Evolutionary conservation across 2,797 vertebrate genomes (phyloP).

Genomic region (Eulemur coronatus): DNA sequence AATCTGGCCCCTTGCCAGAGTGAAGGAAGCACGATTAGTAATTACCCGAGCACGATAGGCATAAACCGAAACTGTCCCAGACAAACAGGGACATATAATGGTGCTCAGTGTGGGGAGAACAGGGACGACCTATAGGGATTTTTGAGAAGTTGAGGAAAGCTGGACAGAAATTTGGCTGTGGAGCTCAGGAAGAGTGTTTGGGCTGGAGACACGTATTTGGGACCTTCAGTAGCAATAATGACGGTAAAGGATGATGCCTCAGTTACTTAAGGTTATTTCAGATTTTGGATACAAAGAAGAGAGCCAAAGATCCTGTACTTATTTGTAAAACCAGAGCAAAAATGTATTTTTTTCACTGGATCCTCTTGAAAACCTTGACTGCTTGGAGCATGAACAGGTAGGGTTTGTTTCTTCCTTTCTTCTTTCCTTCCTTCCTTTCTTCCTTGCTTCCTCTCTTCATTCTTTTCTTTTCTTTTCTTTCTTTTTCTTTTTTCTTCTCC

Average conservation of each 20-base stretch:
- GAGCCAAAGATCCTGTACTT: not conserved
- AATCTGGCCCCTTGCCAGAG: not conserved
- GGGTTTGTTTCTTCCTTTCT: fast-evolving
- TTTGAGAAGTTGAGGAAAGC: not conserved
- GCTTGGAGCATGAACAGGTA: not conserved
- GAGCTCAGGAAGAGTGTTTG: not conserved
- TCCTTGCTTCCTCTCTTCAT: too few relatives aligned
- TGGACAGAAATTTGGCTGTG: not conserved
- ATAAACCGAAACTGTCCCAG: not conserved
- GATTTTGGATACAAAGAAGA: not conserved
- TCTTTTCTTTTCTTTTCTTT: fast-evolving
- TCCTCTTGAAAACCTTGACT: not conserved
- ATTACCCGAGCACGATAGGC: not conserved
- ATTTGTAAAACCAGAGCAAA: not conserved
- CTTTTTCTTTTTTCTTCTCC: not conserved
- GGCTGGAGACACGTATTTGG: not conserved
- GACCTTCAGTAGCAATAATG: not conserved
- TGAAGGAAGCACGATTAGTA: not conserved
- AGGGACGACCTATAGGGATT: not conserved
- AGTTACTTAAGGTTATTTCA: not conserved
- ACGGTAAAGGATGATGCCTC: not conserved
- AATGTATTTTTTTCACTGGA: not conserved
- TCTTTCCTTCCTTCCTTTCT: fast-evolving
- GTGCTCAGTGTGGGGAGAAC: not conserved
- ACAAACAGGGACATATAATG: not conserved